These are phyloP conservation scores for Scomber japonicus DNA, from an alignment of 2,113 vertebrate genomes.

Conservation along the genomic window DNA sequence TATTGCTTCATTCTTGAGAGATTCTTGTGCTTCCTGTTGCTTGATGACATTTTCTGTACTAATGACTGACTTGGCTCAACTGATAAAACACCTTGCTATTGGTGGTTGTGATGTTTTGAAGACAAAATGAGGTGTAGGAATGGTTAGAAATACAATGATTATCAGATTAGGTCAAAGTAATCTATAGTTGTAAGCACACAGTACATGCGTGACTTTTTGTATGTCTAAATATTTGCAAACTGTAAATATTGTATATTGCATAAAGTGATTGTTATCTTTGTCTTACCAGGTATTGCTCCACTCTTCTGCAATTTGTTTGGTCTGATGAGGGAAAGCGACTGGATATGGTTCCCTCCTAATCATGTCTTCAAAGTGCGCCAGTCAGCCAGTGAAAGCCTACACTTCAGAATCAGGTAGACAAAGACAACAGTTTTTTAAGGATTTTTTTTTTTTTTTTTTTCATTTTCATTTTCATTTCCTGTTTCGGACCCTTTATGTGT, in stretches of 20 bases:
- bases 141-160: not conserved
- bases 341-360: slow-evolving; percentile 93
- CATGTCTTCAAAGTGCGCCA: slow-evolving; percentile 92
- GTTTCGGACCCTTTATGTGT: not conserved
- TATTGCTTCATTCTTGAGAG: slow-evolving; percentile 48
- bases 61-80: not conserved
- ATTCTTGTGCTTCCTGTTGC: slow-evolving; percentile 44
- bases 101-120: not conserved
- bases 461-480: not conserved
- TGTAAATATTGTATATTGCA: not conserved
- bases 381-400: slow-evolving; percentile 83
- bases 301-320: slow-evolving; percentile 92
- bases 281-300: slow-evolving; percentile 89
- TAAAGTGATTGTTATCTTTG: not conserved
- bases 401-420: slow-evolving; percentile 92
- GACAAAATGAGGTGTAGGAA: not conserved
- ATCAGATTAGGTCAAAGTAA: not conserved
- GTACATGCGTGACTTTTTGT: not conserved
- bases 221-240: not conserved
- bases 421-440: too few relatives aligned
- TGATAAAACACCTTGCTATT: not conserved
- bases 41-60: slow-evolving; percentile 18
- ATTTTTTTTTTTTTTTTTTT: too few relatives aligned
- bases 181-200: not conserved
- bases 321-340: slow-evolving; percentile 91